phyloP scores from a whole-genome alignment of 2,113 vertebrate genomes.

The Syngnathus typhle region DNA sequence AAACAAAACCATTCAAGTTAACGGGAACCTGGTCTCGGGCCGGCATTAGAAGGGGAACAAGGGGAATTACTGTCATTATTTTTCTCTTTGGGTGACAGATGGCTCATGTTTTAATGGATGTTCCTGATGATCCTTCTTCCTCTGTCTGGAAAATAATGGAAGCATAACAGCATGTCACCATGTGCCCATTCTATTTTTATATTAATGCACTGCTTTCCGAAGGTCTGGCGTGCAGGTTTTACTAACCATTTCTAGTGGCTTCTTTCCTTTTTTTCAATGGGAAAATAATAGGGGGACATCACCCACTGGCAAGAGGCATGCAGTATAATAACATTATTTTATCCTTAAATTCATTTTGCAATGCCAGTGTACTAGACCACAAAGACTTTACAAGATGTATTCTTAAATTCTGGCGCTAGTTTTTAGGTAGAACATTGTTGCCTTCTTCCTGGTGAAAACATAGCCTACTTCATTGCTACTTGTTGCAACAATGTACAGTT shows the following conservation, averaged over 20 bases:
- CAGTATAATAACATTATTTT: not conserved
- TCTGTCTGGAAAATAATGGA: conserved; percentile 17
- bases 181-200: conserved; percentile 3
- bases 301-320: not conserved
- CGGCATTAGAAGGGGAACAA: conserved; percentile 7
- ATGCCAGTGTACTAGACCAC: no score
- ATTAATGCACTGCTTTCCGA: not conserved
- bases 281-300: not conserved
- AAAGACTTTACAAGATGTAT: no score
- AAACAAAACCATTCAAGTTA: conserved; percentile 14
- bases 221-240: not conserved
- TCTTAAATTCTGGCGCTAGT: no score
- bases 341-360: no score
- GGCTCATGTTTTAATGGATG: conserved; percentile 42
- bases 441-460: no score
- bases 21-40: not conserved
- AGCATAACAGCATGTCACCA: conserved; percentile 8
- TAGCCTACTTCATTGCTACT: no score
- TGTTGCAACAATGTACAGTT: no score
- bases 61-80: conserved; percentile 20
- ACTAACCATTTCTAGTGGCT: not conserved
- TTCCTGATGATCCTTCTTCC: conserved; percentile 19
- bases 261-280: not conserved
- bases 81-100: conserved; percentile 35
- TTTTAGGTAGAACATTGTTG: no score